Conservation (phyloP, 2,888 invertebrate genomes). For the Andrena bucephala region DNA sequence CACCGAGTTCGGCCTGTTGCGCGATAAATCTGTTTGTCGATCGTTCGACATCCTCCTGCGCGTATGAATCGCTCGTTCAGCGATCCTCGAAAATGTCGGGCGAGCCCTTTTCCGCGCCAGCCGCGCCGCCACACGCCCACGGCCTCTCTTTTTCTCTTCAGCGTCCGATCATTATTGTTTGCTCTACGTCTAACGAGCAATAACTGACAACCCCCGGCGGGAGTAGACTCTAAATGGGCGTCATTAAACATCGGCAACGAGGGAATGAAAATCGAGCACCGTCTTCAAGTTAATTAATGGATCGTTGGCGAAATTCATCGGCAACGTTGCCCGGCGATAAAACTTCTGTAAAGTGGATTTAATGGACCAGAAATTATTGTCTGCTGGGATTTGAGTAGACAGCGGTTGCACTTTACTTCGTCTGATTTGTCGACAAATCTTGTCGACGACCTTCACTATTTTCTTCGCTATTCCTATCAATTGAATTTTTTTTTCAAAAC, state of each 20-base stretch:
- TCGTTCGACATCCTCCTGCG: slow-evolving; percentile 57
- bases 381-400: neutral
- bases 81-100: slow-evolving; percentile 58
- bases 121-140: slow-evolving; percentile 32
- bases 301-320: slow-evolving; percentile 45
- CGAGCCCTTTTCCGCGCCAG: slow-evolving; percentile 23
- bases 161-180: slow-evolving; percentile 46
- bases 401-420: neutral
- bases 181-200: slow-evolving; percentile 29
- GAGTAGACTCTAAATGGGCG: slow-evolving; percentile 18
- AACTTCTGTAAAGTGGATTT: slow-evolving; percentile 21
- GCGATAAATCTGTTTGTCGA: slow-evolving; percentile 65
- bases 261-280: slow-evolving; percentile 27
- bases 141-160: neutral
- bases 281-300: slow-evolving; percentile 29
- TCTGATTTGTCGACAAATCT: neutral
- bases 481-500: no score
- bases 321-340: neutral
- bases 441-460: no score
- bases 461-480: no score
- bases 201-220: slow-evolving; percentile 25
- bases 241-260: slow-evolving; percentile 37
- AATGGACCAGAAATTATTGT: slow-evolving; percentile 34
- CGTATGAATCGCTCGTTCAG: slow-evolving; percentile 53
- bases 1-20: slow-evolving; percentile 35